Conservation (phyloP, 2,113 vertebrate species). For the Ginglymostoma cirratum region DNA sequence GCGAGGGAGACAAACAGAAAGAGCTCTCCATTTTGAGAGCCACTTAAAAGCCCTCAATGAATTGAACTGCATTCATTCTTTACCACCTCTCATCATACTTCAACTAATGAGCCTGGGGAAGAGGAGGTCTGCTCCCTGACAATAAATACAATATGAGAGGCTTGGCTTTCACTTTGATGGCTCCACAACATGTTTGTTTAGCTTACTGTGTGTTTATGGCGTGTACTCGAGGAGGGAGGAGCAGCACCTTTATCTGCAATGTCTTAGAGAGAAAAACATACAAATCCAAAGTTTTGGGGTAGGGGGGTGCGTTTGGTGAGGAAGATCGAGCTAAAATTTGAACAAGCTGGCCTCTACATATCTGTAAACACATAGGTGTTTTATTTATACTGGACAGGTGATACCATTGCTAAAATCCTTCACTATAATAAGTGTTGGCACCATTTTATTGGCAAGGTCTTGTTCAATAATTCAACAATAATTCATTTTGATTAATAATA, state of each 20-base stretch:
- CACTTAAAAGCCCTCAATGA: conserved; percentile 60
- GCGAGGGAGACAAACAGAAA: conserved; percentile 50
- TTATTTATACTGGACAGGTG: background rate
- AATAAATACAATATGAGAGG: conserved; percentile 68
- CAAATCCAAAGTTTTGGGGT: background rate
- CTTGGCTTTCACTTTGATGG: conserved; percentile 68
- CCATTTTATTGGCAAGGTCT: background rate
- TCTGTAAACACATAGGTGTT: background rate
- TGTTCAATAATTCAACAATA: background rate
- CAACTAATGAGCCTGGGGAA: conserved; percentile 71
- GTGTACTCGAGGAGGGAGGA: background rate
- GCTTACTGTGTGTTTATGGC: conserved; percentile 49
- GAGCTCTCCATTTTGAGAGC: conserved; percentile 61
- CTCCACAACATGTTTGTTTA: conserved; percentile 69
- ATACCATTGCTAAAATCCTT: background rate
- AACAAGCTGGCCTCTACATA: background rate
- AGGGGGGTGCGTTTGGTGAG: too few species aligned
- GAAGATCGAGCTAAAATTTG: conserved; percentile 5
- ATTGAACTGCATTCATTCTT: conserved; percentile 68
- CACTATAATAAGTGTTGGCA: too few species aligned
- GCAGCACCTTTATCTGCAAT: background rate
- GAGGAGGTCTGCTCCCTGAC: conserved; percentile 65
- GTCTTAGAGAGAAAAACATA: background rate
- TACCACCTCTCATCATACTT: conserved; percentile 69
- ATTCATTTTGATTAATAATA: background rate